Percentiles rank a stretch among this genome's conserved stretches.
phyloP scores from a whole-genome alignment of 2,113 vertebrate species.

The Tyto alba region DNA sequence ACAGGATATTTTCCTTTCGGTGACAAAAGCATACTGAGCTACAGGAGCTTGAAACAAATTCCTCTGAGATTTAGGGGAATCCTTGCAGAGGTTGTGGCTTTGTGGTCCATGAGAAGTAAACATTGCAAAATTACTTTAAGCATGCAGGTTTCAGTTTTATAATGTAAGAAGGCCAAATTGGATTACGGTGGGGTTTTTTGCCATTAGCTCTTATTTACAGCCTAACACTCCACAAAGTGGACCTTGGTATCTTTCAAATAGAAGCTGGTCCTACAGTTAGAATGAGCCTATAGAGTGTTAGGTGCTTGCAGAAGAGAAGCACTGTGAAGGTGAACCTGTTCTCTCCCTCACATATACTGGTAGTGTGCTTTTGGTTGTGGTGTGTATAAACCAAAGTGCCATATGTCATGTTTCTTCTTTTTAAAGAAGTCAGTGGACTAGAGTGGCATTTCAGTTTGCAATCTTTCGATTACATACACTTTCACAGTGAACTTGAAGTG shows the following conservation, averaged over 20 bases:
- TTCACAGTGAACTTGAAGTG: neutral
- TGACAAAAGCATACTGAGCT: neutral
- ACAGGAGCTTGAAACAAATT: neutral
- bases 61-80: neutral
- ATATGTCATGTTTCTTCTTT: neutral
- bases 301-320: neutral
- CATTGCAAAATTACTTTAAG: neutral
- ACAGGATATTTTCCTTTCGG: neutral
- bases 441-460: neutral
- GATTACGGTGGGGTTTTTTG: neutral
- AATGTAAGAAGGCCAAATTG: neutral
- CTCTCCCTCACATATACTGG: neutral
- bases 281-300: neutral
- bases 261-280: neutral
- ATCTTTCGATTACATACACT: accelerated
- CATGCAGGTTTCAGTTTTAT: neutral
- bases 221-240: neutral
- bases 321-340: neutral
- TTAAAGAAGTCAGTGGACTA: neutral
- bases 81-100: neutral
- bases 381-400: neutral
- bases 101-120: neutral
- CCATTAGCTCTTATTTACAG: neutral
- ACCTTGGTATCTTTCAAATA: neutral
- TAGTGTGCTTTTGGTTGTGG: neutral